Base-by-base conservation (phyloP, 2,113 vertebrate species). In the Chaetorhynchus papuensis region DNA sequence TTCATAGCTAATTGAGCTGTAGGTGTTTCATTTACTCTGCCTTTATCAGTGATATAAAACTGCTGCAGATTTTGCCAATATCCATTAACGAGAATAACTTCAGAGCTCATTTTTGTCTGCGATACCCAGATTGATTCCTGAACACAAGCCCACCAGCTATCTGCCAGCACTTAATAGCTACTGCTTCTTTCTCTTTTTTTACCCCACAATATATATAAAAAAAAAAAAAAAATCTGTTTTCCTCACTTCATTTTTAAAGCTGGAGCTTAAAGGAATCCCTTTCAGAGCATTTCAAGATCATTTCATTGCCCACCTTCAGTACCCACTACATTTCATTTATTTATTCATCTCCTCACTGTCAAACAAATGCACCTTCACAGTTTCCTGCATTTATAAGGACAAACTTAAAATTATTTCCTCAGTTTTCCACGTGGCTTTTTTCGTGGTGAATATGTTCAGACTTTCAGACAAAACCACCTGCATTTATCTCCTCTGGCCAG, bases 61-160 rank as follows among this genome's bases (percentile, higher is more conserved):
- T 80, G 60, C 39, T 90, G 60, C 71, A 61, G 44, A 70, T 90
- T 92, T 94, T 92, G 54, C 56, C 72, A 90, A 88, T 76, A 82
- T 28, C 95, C 59, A 42, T 84, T 64, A 60, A 54, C 24, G 23
- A 47, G 23, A 83, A 42, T 18, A 80, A 95, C 74, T 92, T 57
- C 81, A 69, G 44, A 68, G 69, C 63, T 64, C 75, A 56, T 64
- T 94, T 96, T 85, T 84, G 54, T 77, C 83, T 75, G 65, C 92
- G 80, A 91, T 87, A 93, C 83, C 94, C 61, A 87, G 79, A 61
- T 14, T 79, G 72, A 93, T 87, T 87, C 59, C 72, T 81, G 66
- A 54, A 69, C 86, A 71, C 63, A 71, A 83, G 90, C 17, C 59
- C 27, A 22, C 53, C 78, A 50, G 76, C 42, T 79, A 35, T 86